Evolutionary conservation across 2,888 invertebrate species (phyloP).

Genomic region (Eurytoma californica): DNA sequence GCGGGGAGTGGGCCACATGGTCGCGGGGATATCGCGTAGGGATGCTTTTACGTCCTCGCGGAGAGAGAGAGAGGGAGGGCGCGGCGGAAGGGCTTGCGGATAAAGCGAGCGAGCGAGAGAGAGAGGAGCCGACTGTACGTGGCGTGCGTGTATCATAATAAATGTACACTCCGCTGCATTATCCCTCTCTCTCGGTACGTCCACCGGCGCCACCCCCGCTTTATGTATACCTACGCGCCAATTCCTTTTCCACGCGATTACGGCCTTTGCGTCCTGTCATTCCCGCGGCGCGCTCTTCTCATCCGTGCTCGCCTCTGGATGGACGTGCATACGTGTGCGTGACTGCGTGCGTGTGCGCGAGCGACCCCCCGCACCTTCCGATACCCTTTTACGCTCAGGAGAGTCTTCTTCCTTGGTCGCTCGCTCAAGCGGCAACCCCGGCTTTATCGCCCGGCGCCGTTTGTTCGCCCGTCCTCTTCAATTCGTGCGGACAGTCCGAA

Average conservation of each 20-base stretch:
- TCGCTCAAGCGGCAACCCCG: too few species aligned
- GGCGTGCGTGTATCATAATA: slow-evolving; percentile 54
- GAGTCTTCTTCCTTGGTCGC: slow-evolving; percentile 8
- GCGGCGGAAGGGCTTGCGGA: slow-evolving; percentile 8
- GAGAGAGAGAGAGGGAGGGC: not conserved
- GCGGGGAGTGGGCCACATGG: not conserved
- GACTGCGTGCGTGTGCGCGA: too few species aligned
- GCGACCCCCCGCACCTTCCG: not conserved
- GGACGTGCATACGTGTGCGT: too few species aligned
- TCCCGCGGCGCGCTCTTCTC: slow-evolving; percentile 18
- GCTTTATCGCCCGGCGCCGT: too few species aligned
- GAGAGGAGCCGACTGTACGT: slow-evolving; percentile 36
- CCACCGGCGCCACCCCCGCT: not conserved
- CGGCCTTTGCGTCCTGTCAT: slow-evolving; percentile 44
- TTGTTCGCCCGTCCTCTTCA: too few species aligned
- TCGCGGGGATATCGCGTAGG: slow-evolving; percentile 20
- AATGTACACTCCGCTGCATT: slow-evolving; percentile 49
- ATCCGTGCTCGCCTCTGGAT: slow-evolving; percentile 17
- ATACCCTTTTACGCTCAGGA: too few species aligned
- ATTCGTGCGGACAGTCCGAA: too few species aligned
- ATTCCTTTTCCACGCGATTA: slow-evolving; percentile 47
- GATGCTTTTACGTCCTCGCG: slow-evolving; percentile 44
- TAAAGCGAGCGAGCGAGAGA: slow-evolving; percentile 21
- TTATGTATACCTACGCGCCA: slow-evolving; percentile 42
- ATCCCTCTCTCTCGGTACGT: slow-evolving; percentile 32